Evolutionary conservation across 2,797 vertebrate genomes (phyloP), one percentile per base, ranked within the genome.

Genomic region (Muscicapa comitata): DNA sequence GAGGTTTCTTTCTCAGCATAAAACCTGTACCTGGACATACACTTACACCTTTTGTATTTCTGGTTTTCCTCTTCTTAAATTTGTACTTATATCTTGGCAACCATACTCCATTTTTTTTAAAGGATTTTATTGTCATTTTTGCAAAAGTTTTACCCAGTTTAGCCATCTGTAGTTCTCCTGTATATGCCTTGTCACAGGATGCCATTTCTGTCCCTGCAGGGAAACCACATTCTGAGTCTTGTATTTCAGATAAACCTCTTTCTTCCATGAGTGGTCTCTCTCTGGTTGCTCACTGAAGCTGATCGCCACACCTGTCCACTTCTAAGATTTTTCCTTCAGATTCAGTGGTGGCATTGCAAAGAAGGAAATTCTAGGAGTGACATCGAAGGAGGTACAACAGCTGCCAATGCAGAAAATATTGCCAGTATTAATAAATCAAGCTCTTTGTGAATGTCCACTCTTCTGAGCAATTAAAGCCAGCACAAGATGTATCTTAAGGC

Each of bases 21-120:
- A 73, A 38, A 7, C 3, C 31, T 76, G 11, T 62, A 62, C 26
- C 37, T 86, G 51, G 55, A 58, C 33, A 48, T 7, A 59, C 11
- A 75, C 21, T 31, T 61, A 51, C 0, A 0, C 10, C 4, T 37
- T 66, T 61, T 1, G 0, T 58, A 48, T 62, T 88, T 93, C 23
- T 14, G 1, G 35, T 83, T 83, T 88, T 53, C 13, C 19, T 71
- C 5, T 23, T 71, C 73, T 71, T 67, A 61, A 50, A 50, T 68
- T 26, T 61, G 18, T 48, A 33, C 10, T 5, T n/a, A 1, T 51
- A 24, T 66, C n/a, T 74, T 67, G 12, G 33, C 28, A 74, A 55
- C 25, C 20, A 58, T 73, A 86, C 13, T 50, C 7, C 5, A 16
- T 71, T 82, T 67, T 82, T n/a, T 53, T 13, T 7, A 29, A 53